These are phyloP conservation scores for Holothuria scabra DNA, from an alignment of 53 echinoderm and acorn worm species.

Conservation along the genomic window DNA sequence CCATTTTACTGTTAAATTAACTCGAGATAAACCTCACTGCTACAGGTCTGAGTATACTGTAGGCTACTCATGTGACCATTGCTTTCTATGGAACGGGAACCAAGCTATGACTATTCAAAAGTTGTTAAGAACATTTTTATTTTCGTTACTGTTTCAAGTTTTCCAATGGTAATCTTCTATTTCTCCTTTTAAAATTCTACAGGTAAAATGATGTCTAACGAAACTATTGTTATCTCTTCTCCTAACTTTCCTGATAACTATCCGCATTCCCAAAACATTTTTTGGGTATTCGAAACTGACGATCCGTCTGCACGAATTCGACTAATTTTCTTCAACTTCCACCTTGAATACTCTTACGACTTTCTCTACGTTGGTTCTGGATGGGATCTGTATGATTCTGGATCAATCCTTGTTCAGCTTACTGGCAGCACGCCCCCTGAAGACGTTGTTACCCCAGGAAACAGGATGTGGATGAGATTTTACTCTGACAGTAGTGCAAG, in stretches of 20 bases:
- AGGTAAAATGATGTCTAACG: background rate
- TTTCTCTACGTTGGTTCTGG: conserved; percentile 39
- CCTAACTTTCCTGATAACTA: conserved; percentile 30
- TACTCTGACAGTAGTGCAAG: conserved; percentile 4
- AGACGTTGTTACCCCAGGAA: background rate
- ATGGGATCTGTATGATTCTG: background rate
- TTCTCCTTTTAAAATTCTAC: no score
- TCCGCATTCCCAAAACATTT: background rate
- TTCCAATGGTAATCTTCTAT: no score
- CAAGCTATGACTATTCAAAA: no score
- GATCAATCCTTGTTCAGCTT: background rate
- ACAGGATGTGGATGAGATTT: conserved; percentile 31
- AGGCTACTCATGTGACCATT: no score
- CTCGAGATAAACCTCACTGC: no score
- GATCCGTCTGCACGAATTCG: background rate
- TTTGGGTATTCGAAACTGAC: conserved; percentile 16
- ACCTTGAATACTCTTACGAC: conserved; percentile 50
- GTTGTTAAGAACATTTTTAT: no score
- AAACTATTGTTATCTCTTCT: background rate
- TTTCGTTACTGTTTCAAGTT: no score
- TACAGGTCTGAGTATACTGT: no score
- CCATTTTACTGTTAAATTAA: no score
- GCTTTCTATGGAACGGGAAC: no score
- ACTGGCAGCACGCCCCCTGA: background rate
- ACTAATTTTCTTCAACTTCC: conserved; percentile 38